Percentiles rank a stretch among this genome's conserved stretches.
phyloP scores from a whole-genome alignment of 2,888 invertebrate species.

The Amphipoea oculea region DNA sequence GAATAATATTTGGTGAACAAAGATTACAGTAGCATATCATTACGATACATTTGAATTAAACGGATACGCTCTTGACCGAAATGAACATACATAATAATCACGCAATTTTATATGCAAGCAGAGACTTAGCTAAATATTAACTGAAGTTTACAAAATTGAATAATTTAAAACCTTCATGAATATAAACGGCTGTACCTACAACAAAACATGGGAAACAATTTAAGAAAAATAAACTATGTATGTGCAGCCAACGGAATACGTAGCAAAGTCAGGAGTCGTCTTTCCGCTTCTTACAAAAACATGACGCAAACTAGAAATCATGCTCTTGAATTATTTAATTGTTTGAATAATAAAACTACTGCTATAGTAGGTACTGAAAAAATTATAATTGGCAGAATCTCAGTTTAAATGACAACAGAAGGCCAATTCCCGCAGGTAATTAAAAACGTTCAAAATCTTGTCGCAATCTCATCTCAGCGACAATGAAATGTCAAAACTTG shows the following conservation, averaged over 20 bases:
- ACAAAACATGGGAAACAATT: constrained; percentile 25
- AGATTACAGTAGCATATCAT: constrained; percentile 58
- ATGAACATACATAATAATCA: constrained; percentile 57
- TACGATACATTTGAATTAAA: constrained; percentile 54
- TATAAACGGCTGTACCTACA: not conserved
- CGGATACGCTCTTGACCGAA: constrained; percentile 61
- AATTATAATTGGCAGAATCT: not conserved
- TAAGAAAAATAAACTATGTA: constrained; percentile 14
- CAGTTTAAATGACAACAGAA: not conserved
- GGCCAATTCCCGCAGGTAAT: not conserved
- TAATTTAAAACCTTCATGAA: not conserved
- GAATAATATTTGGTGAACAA: constrained; percentile 55
- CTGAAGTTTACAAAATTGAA: constrained; percentile 7
- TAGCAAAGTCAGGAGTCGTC: not conserved
- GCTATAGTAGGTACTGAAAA: not conserved
- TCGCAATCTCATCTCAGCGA: not conserved
- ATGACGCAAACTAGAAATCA: constrained; percentile 16
- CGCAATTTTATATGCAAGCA: constrained; percentile 49
- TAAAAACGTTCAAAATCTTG: not conserved
- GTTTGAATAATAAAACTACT: not conserved
- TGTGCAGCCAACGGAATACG: constrained; percentile 7
- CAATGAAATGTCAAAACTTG: too few species aligned
- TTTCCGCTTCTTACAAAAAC: constrained; percentile 25
- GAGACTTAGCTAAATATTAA: constrained; percentile 14
- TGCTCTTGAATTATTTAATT: not conserved